Percentiles rank a stretch among this genome's conserved stretches.
Conservation (phyloP, 1,140 invertebrate genomes). For the Agrilus planipennis region DNA sequence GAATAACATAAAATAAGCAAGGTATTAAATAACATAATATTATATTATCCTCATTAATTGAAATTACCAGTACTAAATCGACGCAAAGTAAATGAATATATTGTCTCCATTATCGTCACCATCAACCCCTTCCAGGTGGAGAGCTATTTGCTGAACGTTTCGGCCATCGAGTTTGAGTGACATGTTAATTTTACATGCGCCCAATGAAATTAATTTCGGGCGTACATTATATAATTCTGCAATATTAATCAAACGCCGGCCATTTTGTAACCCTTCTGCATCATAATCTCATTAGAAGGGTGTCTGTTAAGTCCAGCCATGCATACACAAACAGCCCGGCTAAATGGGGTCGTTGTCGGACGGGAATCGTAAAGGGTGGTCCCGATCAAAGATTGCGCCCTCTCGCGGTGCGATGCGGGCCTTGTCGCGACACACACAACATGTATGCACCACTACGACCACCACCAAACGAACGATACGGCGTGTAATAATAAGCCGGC, state of each 20-base stretch:
- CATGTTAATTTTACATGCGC: neutral
- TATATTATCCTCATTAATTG: too few species aligned
- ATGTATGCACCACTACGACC: neutral
- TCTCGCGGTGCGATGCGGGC: constrained; percentile 5
- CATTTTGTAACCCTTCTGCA: constrained; percentile 21
- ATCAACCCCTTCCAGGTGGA: too few species aligned
- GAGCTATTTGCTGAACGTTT: too few species aligned
- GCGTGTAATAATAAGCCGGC: constrained; percentile 22
- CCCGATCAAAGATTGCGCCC: constrained; percentile 8
- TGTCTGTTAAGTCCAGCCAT: constrained; percentile 17
- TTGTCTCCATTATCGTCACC: too few species aligned
- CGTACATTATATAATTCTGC: constrained; percentile 9
- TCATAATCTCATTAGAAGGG: constrained; percentile 21
- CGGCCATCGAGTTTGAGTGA: neutral
- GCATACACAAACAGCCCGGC: constrained; percentile 17
- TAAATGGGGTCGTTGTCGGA: constrained; percentile 14
- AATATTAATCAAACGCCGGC: constrained; percentile 15
- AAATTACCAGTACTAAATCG: too few species aligned
- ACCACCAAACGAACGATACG: neutral
- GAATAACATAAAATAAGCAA: neutral
- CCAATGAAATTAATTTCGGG: constrained; percentile 5
- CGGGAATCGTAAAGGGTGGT: constrained; percentile 8
- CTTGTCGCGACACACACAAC: constrained; percentile 14
- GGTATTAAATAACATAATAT: too few species aligned
- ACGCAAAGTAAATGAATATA: too few species aligned